Conservation (phyloP, 2,888 invertebrate genomes). For the Heterodera filipjevi region DNA sequence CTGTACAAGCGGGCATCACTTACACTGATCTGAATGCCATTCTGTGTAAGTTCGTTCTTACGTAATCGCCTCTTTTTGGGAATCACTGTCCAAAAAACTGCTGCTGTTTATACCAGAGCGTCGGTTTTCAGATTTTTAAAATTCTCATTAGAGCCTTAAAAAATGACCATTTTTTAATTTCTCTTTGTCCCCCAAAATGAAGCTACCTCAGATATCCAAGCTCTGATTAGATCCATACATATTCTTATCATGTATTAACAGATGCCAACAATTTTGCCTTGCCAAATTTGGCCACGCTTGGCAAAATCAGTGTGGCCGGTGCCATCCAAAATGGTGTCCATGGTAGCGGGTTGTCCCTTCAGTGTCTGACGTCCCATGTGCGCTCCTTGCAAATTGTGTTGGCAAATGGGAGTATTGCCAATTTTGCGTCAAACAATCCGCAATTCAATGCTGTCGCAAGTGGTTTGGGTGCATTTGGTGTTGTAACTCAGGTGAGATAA, state of each 20-base stretch:
- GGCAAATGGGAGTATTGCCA: slow-evolving; percentile 8
- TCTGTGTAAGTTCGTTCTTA: too few relatives aligned
- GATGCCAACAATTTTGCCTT: slow-evolving; percentile 15
- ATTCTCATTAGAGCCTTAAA: too few relatives aligned
- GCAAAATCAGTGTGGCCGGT: slow-evolving; percentile 13
- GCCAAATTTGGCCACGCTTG: neutral
- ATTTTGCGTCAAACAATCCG: neutral
- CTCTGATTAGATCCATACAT: too few relatives aligned
- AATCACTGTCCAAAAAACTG: too few relatives aligned
- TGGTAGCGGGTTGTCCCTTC: slow-evolving; percentile 7
- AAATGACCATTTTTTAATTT: too few relatives aligned
- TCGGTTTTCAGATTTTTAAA: too few relatives aligned
- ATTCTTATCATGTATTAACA: neutral
- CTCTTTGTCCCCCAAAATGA: too few relatives aligned
- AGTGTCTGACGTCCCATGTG: neutral
- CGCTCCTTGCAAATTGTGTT: slow-evolving; percentile 19
- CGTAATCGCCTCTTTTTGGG: too few relatives aligned
- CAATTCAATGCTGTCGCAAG: slow-evolving; percentile 10
- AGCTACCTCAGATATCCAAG: too few relatives aligned
- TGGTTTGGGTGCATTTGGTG: slow-evolving; percentile 1
- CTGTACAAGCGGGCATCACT: slow-evolving; percentile 6
- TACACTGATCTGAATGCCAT: neutral
- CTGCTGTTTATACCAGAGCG: too few relatives aligned
- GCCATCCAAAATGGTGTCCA: slow-evolving; percentile 22
- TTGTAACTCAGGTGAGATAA: neutral